Evolutionary conservation across 2,113 vertebrate genomes (phyloP).

Genomic region (human (Homo sapiens)): GRCh38 chr4:17885001-17885500

Average conservation of each 20-base stretch:
- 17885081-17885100: constrained; percentile 85
- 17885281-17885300: constrained; percentile 74
- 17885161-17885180: constrained; percentile 99
- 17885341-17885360: constrained; percentile 61
- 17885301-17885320: constrained; percentile 67
- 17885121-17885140: constrained; percentile 93
- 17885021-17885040: constrained; percentile 87
- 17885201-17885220: constrained; percentile 84
- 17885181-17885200: constrained; percentile 88
- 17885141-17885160: constrained; percentile 99
- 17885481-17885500: constrained; percentile 82
- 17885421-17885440: constrained; percentile 57
- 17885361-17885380: constrained; percentile 67
- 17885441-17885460: constrained; percentile 80
- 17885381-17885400: constrained; percentile 66
- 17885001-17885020: constrained; percentile 85
- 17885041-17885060: constrained; percentile 89
- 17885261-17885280: constrained; percentile 77
- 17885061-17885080: constrained; percentile 85
- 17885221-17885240: constrained; percentile 83
- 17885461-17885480: constrained; percentile 79
- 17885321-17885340: constrained; percentile 75
- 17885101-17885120: constrained; percentile 87
- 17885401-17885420: constrained; percentile 70
- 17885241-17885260: constrained; percentile 82